Conservation (phyloP, 2,888 invertebrate genomes). For the Andrena haemorrhoa region DNA sequence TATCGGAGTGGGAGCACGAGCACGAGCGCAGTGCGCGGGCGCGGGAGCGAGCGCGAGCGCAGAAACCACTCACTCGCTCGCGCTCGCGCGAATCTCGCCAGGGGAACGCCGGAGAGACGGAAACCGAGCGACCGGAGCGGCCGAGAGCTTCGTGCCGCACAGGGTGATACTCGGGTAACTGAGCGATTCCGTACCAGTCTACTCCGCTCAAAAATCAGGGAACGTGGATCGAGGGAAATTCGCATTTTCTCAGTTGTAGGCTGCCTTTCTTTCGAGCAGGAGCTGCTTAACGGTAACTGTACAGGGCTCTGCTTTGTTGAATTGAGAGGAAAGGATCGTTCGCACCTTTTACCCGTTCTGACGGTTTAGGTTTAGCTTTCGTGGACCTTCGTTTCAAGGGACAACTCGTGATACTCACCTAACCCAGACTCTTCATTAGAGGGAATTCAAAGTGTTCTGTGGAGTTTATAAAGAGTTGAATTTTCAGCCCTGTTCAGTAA, state of each 20-base stretch:
- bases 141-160: slow-evolving; percentile 25
- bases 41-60: slow-evolving; percentile 12
- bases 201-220: neutral
- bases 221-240: neutral
- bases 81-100: slow-evolving; percentile 29
- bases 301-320: too few relatives aligned
- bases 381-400: too few relatives aligned
- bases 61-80: neutral
- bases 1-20: slow-evolving; percentile 54
- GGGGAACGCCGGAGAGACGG: slow-evolving; percentile 25
- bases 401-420: too few relatives aligned
- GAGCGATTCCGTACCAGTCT: neutral
- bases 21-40: slow-evolving; percentile 7
- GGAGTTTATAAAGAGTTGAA: too few relatives aligned
- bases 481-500: too few relatives aligned
- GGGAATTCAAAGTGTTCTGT: too few relatives aligned
- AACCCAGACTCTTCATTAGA: too few relatives aligned
- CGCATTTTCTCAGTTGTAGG: neutral
- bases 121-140: slow-evolving; percentile 27
- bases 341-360: too few relatives aligned
- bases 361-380: too few relatives aligned
- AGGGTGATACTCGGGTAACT: neutral
- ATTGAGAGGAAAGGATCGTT: too few relatives aligned
- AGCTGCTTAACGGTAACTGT: too few relatives aligned
- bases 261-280: too few relatives aligned